Conservation (phyloP, 2,888 invertebrate species). For the Tetropium fuscum region DNA sequence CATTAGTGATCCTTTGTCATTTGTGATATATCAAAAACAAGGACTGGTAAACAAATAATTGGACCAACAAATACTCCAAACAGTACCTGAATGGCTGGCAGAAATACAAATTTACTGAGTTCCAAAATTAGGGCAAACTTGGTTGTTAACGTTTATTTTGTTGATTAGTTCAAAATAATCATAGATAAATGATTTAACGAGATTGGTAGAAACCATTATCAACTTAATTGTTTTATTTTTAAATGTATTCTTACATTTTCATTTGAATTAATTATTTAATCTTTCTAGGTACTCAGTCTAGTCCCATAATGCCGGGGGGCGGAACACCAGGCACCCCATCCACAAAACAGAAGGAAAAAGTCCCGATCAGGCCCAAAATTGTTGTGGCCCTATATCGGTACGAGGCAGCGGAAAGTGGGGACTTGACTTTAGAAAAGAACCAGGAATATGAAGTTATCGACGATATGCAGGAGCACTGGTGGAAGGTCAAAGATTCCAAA, state of each 20-base stretch:
- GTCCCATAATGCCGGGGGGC: slow-evolving; percentile 66
- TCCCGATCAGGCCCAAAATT: slow-evolving; percentile 77
- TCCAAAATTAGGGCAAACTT: too few species aligned
- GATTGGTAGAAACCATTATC: too few species aligned
- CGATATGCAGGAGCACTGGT: slow-evolving; percentile 96
- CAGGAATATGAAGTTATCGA: slow-evolving; percentile 95
- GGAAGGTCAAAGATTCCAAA: slow-evolving; percentile 91
- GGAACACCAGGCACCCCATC: slow-evolving; percentile 83
- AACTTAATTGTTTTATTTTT: too few species aligned
- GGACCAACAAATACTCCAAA: too few species aligned
- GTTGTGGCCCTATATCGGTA: slow-evolving; percentile 93
- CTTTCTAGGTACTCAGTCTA: slow-evolving; percentile 67
- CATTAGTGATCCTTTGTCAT: too few species aligned
- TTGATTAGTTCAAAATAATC: too few species aligned
- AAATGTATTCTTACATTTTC: background rate
- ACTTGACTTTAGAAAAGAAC: slow-evolving; percentile 91
- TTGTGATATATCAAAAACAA: too few species aligned
- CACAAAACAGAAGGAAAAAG: slow-evolving; percentile 83
- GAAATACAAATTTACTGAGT: too few species aligned
- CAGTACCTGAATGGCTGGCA: too few species aligned
- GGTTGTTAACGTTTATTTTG: too few species aligned
- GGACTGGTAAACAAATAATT: too few species aligned
- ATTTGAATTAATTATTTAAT: background rate
- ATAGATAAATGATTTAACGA: too few species aligned
- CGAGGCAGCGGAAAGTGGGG: slow-evolving; percentile 90